phyloP scores from a whole-genome alignment of 1,140 invertebrate species.

The Pseudomyrmex cubaensis region DNA sequence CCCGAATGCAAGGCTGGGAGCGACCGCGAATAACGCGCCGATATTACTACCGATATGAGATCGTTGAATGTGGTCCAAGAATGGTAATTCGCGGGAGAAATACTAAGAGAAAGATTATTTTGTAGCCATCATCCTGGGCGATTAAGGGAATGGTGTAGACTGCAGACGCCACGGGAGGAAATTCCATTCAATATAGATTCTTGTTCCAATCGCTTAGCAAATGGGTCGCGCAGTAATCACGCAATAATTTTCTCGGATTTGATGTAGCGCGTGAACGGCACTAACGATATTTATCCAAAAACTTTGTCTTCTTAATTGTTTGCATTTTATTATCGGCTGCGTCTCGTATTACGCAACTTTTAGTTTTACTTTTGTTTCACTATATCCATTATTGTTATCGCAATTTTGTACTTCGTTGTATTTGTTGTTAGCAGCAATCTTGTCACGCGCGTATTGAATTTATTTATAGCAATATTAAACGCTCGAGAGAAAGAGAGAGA shows the following conservation, averaged over 20 bases:
- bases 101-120: conserved; percentile 69
- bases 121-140: conserved; percentile 24
- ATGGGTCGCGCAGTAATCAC: conserved; percentile 34
- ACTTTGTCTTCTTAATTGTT: conserved; percentile 21
- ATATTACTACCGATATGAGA: conserved; percentile 71
- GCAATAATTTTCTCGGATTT: conserved; percentile 25
- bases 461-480: conserved; percentile 41
- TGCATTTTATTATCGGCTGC: neutral
- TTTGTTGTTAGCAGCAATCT: conserved; percentile 34
- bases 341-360: conserved; percentile 2
- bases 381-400: neutral
- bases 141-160: conserved; percentile 45
- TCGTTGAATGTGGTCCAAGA: conserved; percentile 69
- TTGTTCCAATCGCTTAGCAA: conserved; percentile 47
- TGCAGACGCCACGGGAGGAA: conserved; percentile 1
- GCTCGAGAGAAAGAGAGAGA: conserved; percentile 27
- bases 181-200: neutral
- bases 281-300: conserved; percentile 9
- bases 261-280: neutral
- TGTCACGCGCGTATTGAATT: conserved; percentile 31
- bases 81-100: conserved; percentile 64
- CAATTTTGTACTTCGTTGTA: neutral
- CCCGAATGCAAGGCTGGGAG: neutral
- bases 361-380: neutral
- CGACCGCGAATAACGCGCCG: conserved; percentile 58